phyloP scores from a whole-genome alignment of 2,113 vertebrate genomes.

The Lanius ludovicianus region DNA sequence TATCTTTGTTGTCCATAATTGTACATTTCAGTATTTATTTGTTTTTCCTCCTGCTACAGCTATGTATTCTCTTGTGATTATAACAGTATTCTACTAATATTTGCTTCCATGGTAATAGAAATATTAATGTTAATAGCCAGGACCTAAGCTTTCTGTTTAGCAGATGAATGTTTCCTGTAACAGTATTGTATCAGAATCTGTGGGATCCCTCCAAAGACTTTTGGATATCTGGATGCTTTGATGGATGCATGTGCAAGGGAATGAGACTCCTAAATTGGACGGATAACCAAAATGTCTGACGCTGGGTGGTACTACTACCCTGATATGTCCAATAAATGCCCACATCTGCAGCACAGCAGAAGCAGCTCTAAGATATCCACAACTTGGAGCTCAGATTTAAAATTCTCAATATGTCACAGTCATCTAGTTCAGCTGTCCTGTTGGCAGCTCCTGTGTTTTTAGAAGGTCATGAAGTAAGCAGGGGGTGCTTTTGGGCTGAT shows the following conservation, averaged over 20 bases:
- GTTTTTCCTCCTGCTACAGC: neutral
- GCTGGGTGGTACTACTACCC: neutral
- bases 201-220: neutral
- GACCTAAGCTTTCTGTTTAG: neutral
- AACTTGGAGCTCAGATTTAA: neutral
- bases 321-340: too few species aligned
- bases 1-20: neutral
- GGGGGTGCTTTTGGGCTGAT: neutral
- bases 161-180: neutral
- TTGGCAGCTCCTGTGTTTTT: neutral
- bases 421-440: neutral
- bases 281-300: neutral
- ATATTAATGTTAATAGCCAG: neutral
- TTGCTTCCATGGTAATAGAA: neutral
- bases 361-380: neutral
- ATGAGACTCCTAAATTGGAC: neutral
- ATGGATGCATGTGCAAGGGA: neutral
- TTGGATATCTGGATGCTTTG: neutral
- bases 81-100: neutral
- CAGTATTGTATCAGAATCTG: neutral
- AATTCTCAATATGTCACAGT: neutral
- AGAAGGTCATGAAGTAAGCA: neutral
- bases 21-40: neutral
- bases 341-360: neutral
- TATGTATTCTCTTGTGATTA: neutral